These are phyloP conservation scores for Urosaurus nigricauda DNA, from an alignment of 2,797 vertebrate species.

Conservation along the genomic window DNA sequence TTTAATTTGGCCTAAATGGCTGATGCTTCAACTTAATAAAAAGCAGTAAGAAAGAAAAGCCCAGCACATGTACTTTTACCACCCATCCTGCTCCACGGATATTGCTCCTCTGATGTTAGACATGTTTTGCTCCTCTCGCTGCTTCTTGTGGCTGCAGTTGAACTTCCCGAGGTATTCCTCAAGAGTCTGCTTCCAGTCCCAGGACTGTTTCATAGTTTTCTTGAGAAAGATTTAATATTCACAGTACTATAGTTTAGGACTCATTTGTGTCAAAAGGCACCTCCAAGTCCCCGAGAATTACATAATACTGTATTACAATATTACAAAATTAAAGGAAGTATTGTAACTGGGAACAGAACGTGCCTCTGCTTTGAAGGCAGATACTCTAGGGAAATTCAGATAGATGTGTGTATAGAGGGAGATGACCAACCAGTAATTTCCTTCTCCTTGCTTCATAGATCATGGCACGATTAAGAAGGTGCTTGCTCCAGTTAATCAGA, in stretches of 20 bases:
- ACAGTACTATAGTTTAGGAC: background rate
- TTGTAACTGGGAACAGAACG: background rate
- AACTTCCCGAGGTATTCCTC: conserved; percentile 14
- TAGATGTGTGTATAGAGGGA: too few species aligned
- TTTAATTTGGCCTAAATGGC: background rate
- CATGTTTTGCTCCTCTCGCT: conserved; percentile 11
- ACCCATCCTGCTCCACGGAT: background rate
- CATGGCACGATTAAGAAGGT: conserved; percentile 97
- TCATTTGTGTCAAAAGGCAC: background rate
- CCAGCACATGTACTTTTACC: background rate
- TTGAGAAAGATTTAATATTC: background rate
- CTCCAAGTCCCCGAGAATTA: background rate
- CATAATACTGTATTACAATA: too few species aligned
- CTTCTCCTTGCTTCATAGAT: conserved; percentile 79
- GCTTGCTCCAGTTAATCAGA: conserved; percentile 91
- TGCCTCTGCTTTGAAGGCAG: background rate
- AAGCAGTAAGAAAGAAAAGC: background rate
- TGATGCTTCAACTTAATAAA: background rate
- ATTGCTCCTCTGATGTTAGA: background rate
- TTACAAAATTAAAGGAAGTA: background rate
- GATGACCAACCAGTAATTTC: background rate
- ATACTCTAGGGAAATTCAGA: background rate
- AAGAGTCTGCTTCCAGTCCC: background rate
- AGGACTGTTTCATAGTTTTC: background rate
- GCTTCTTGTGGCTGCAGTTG: background rate